A percentile compares a stretch with the other conserved stretches of the same genome.
Conservation (phyloP, 2,797 vertebrate species). For the Leuciscus waleckii region DNA sequence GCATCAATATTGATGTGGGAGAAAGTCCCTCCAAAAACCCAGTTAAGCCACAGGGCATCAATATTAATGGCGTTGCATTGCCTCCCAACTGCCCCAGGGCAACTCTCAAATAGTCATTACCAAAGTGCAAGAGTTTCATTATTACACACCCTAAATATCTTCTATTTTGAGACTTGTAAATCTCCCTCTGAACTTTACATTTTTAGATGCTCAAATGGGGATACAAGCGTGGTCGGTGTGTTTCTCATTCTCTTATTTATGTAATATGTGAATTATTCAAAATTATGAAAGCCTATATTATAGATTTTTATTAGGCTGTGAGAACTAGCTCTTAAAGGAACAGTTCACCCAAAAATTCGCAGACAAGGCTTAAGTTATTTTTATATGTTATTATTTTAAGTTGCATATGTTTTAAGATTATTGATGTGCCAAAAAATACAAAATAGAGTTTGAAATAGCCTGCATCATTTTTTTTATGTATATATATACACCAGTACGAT, state of each 20-base stretch:
- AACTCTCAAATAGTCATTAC: slow-evolving; percentile 75
- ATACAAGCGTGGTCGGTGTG: not conserved
- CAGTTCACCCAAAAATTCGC: not conserved
- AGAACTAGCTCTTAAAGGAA: too few species aligned
- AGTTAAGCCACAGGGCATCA: slow-evolving; percentile 79
- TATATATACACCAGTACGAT: not conserved
- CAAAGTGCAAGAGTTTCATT: slow-evolving; percentile 64
- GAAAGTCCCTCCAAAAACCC: slow-evolving; percentile 78
- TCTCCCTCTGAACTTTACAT: not conserved
- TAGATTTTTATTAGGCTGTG: not conserved
- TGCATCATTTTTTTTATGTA: not conserved
- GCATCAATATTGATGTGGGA: slow-evolving; percentile 84
- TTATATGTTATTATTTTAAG: not conserved
- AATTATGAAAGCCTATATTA: not conserved
- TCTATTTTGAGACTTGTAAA: slow-evolving; percentile 9
- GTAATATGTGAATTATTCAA: not conserved
- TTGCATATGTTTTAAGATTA: not conserved
- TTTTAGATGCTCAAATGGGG: not conserved
- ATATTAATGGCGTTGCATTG: slow-evolving; percentile 81
- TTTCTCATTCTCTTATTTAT: not conserved
- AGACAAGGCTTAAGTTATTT: not conserved
- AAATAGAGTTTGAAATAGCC: not conserved
- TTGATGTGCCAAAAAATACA: not conserved
- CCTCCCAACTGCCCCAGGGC: slow-evolving; percentile 65
- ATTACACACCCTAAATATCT: not conserved